Evolutionary conservation across 2,113 vertebrate species (phyloP).

Genomic region (Anas platyrhynchos): DNA sequence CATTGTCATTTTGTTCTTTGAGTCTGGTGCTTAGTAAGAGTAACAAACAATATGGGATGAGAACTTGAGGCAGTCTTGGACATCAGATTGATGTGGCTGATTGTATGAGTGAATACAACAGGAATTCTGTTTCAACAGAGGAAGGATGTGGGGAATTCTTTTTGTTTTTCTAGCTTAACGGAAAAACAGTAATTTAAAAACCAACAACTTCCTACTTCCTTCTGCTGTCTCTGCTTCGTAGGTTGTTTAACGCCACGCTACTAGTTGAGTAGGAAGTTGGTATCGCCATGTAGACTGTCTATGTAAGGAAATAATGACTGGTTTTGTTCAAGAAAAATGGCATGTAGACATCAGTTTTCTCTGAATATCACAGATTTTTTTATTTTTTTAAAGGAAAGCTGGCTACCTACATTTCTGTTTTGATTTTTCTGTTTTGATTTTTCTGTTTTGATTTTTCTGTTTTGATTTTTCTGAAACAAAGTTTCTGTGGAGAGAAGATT

Average conservation of each 20-base stretch:
- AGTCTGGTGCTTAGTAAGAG: background rate
- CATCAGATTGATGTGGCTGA: background rate
- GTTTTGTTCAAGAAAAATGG: background rate
- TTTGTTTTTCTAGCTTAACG: background rate
- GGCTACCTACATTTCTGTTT: background rate
- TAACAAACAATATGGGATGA: background rate
- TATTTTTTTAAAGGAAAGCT: background rate
- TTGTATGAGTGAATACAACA: background rate
- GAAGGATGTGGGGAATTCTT: background rate
- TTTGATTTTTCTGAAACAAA: no score
- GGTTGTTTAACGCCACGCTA: background rate
- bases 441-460: background rate
- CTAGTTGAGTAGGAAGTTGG: accelerated
- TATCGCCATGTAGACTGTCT: background rate
- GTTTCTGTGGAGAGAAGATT: background rate
- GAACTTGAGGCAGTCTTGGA: background rate
- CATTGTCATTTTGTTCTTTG: background rate
- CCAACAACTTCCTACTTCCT: background rate
- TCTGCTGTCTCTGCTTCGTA: background rate
- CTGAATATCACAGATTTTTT: background rate
- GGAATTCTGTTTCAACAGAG: background rate
- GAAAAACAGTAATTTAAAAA: background rate
- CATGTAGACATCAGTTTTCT: background rate
- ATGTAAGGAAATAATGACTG: background rate
- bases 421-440: no score